phyloP scores from a whole-genome alignment of 2,888 invertebrate genomes.

The Aphodius sticticus region DNA sequence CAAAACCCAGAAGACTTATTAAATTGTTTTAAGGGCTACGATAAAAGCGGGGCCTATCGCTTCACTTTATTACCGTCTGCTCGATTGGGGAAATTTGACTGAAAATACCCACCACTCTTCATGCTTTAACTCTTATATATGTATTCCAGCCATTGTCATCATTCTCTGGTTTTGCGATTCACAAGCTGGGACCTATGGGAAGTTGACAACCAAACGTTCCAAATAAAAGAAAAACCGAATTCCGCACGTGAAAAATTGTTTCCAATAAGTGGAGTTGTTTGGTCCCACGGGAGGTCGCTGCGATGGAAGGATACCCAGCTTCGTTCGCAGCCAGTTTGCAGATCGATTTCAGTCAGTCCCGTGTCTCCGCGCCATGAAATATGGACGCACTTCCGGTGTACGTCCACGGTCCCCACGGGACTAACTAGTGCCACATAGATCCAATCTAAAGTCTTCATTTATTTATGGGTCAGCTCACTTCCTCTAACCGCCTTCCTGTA shows the following conservation, averaged over 20 bases:
- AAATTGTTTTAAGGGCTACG: no score
- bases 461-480: constrained; percentile 15
- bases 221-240: background rate
- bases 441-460: constrained; percentile 32
- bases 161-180: constrained; percentile 7
- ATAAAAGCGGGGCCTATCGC: no score
- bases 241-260: background rate
- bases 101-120: no score
- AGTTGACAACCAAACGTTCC: background rate
- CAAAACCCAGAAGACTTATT: no score
- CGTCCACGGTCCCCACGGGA: constrained; percentile 26
- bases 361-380: constrained; percentile 31
- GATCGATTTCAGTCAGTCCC: constrained; percentile 19
- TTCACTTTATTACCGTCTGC: no score
- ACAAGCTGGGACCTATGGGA: background rate
- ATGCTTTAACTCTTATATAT: no score
- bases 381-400: constrained; percentile 31
- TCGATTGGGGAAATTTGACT: no score
- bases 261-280: background rate
- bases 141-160: no score
- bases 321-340: background rate
- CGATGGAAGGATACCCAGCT: background rate
- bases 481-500: constrained; percentile 5
- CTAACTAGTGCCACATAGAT: constrained; percentile 29
- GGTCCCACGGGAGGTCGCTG: background rate